phyloP scores from a whole-genome alignment of 2,113 vertebrate species.

The Zosterops japonicus region DNA sequence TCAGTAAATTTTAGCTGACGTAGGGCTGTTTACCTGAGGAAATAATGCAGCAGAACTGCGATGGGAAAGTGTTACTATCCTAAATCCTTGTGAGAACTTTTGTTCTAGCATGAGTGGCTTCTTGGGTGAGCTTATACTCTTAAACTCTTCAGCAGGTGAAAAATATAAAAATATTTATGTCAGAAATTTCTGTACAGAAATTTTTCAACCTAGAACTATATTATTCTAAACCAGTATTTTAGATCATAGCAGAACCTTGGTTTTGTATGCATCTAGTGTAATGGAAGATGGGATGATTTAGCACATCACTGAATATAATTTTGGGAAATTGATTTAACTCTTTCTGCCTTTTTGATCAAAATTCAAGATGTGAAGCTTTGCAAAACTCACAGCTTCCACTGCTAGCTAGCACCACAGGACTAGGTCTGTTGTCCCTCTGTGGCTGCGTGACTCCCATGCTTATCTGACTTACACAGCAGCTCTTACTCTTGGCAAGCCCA shows the following conservation, averaged over 20 bases:
- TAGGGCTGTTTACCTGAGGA: neutral
- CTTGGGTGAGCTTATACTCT: neutral
- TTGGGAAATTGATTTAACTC: neutral
- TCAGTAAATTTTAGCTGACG: neutral
- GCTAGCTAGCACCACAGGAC: neutral
- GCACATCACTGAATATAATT: neutral
- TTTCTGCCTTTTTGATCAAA: neutral
- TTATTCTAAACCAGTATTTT: neutral
- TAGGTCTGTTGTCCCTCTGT: neutral
- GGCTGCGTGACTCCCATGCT: neutral
- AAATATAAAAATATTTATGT: neutral
- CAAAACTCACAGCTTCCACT: neutral
- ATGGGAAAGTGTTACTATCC: neutral
- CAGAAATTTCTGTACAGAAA: neutral
- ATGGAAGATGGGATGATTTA: neutral
- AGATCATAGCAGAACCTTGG: neutral
- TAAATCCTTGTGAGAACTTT: neutral
- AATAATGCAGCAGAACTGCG: neutral
- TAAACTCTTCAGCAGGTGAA: neutral
- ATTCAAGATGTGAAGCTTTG: neutral
- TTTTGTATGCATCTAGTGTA: neutral
- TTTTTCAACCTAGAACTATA: neutral
- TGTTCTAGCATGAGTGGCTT: neutral
- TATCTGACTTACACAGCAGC: neutral
- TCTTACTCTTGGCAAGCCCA: neutral